These are phyloP conservation scores for Solenodon paradoxus DNA, from an alignment of 2,113 vertebrate genomes.

Conservation along the genomic window DNA sequence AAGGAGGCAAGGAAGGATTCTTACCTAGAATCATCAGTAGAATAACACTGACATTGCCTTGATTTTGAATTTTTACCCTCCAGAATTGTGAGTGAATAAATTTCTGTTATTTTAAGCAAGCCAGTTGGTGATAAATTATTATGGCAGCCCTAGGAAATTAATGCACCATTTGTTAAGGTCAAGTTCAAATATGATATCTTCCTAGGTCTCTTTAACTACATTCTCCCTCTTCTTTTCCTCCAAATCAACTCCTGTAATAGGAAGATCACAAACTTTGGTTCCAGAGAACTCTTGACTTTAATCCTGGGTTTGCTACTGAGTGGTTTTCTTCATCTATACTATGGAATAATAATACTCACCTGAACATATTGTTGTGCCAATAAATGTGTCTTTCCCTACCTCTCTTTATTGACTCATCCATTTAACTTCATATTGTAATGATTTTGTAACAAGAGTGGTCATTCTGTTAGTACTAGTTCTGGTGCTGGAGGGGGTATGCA, in stretches of 20 bases:
- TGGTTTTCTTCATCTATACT: neutral
- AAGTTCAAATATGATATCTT: neutral
- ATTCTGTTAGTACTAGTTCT: neutral
- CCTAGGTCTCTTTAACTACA: neutral
- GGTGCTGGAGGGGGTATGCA: neutral
- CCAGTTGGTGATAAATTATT: neutral
- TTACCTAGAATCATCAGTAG: neutral
- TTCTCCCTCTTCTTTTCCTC: neutral
- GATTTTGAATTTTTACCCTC: neutral
- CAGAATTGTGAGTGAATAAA: neutral
- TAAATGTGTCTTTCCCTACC: neutral
- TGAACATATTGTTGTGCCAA: neutral
- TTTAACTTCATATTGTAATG: neutral
- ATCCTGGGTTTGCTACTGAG: neutral
- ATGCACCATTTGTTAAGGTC: neutral
- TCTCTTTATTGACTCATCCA: neutral
- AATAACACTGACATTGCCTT: neutral
- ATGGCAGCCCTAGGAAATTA: neutral
- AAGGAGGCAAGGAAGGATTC: neutral
- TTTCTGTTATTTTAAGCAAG: neutral
- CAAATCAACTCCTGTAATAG: neutral
- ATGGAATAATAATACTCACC: neutral
- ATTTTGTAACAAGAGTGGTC: neutral
- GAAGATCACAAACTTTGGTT: neutral
- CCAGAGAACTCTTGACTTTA: neutral